Conservation (phyloP, 2,888 invertebrate genomes). For the Synanthedon andrenaeformis region DNA sequence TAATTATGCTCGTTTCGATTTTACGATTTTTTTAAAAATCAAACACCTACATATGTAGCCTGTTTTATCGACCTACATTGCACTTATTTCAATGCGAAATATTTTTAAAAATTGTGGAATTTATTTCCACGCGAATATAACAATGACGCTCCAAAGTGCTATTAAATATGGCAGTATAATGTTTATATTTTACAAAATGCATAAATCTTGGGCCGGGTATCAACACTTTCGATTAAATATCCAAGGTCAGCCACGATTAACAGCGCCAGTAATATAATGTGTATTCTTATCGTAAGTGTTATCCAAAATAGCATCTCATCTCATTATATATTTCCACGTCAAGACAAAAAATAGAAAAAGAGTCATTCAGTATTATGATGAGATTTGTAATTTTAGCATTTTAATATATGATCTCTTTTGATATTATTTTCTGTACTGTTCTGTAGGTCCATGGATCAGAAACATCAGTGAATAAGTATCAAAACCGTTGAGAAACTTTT, state of each 20-base stretch:
- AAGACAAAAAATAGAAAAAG: conserved; percentile 56
- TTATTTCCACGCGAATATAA: conserved; percentile 42
- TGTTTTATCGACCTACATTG: too few relatives aligned
- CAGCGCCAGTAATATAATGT: conserved; percentile 29
- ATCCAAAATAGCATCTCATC: conserved; percentile 48
- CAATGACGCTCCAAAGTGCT: conserved; percentile 32
- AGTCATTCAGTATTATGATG: conserved; percentile 51
- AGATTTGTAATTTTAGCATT: conserved; percentile 9
- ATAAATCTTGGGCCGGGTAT: conserved; percentile 55
- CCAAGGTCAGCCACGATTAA: conserved; percentile 43
- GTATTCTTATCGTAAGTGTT: conserved; percentile 58
- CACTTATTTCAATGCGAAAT: too few relatives aligned
- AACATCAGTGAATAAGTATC: too few relatives aligned
- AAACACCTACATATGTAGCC: too few relatives aligned
- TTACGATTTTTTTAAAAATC: too few relatives aligned
- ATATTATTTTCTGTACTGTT: too few relatives aligned
- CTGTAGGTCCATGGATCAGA: too few relatives aligned
- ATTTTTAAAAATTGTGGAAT: conserved; percentile 10
- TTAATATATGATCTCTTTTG: too few relatives aligned
- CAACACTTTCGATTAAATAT: conserved; percentile 63
- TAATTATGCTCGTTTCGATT: too few relatives aligned
- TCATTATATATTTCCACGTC: conserved; percentile 62
- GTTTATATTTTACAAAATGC: conserved; percentile 38
- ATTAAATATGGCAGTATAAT: conserved; percentile 47
- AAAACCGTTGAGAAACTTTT: too few relatives aligned